Evolutionary conservation across 1,140 invertebrate species (phyloP), one percentile per base, ranked within the genome.

Genomic region (Samia ricini): DNA sequence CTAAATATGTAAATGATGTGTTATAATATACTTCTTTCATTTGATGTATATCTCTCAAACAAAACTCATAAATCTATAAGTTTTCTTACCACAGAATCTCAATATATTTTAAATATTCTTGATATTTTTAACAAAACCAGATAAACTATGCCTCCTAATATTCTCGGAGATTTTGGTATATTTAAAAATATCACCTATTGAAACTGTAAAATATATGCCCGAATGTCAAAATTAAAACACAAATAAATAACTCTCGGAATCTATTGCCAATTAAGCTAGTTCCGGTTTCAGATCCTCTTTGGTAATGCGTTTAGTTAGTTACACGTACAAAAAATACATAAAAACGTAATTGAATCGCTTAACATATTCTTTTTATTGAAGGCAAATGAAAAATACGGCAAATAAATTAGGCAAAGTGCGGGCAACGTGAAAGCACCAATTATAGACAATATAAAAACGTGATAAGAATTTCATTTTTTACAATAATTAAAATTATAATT

Each of bases 231-330:
- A 26, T 20, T 33, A 10, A 26, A 57, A 19, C 1, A 12, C 26
- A 18, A 56, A 52, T 52, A 20, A 42, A 42, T 42, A 15, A 7
- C 33, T 15, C 33, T 42, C 33, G 33, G 1, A 42, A 10, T 42
- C 33, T 42, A 42, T 42, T 42, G 12, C 33, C 33, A 42, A 42
- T 42, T 42, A 42, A 42, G 33, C 3, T 76, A 83, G 86, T 86
- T 87, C 86, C 83, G 83, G 83, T 85, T 89, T 71, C 66, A 81
- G 69, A 86, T 88, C 83, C 81, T 85, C 77, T 65, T 85, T 62
- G 52, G 66, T 85, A 81, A 79, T 83, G 68, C 72, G 71, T 79
- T 81, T 73, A 26, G 55, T 71, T 70, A 70, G 63, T 60, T 60
- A 71, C 63, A 63, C 52, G 36, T 57, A 63, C 60, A 66, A 72